Percentiles rank a stretch among this genome's conserved stretches.
Conservation (phyloP, 2,797 vertebrate species). For the Chlorospingus flavigularis region DNA sequence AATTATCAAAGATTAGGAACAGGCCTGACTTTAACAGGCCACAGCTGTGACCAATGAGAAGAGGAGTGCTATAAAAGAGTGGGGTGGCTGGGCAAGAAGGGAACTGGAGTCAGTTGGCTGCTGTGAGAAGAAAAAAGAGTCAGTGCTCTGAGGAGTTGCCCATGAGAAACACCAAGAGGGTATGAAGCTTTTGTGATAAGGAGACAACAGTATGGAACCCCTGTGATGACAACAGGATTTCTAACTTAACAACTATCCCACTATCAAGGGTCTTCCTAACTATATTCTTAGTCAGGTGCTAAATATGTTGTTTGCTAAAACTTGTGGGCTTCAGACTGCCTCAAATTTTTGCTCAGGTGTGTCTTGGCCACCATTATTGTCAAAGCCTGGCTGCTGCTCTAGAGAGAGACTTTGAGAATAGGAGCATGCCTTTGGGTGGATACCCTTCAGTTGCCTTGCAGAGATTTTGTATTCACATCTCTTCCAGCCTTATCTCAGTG, state of each 20-base stretch:
- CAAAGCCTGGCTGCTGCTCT: background rate
- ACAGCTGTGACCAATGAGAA: too few species aligned
- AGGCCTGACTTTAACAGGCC: too few species aligned
- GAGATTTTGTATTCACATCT: background rate
- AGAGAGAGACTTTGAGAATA: background rate
- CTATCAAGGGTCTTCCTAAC: background rate
- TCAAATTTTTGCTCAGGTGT: background rate
- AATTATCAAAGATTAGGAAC: too few species aligned
- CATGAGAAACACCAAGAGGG: too few species aligned
- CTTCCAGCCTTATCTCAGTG: background rate
- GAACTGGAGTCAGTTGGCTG: too few species aligned
- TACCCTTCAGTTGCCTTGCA: background rate
- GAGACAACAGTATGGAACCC: too few species aligned
- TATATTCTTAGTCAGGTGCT: background rate
- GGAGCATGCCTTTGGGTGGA: background rate
- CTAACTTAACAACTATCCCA: background rate
- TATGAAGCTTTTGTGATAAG: too few species aligned
- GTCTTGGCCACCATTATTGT: background rate
- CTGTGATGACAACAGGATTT: background rate
- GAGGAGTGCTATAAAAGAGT: too few species aligned
- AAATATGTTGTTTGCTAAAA: background rate
- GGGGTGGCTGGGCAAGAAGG: too few species aligned
- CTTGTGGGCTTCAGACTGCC: background rate
- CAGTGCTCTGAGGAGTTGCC: too few species aligned
- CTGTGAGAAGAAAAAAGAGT: too few species aligned